Conservation (phyloP, 2,797 vertebrate genomes). For the Clarias platycephalus region DNA sequence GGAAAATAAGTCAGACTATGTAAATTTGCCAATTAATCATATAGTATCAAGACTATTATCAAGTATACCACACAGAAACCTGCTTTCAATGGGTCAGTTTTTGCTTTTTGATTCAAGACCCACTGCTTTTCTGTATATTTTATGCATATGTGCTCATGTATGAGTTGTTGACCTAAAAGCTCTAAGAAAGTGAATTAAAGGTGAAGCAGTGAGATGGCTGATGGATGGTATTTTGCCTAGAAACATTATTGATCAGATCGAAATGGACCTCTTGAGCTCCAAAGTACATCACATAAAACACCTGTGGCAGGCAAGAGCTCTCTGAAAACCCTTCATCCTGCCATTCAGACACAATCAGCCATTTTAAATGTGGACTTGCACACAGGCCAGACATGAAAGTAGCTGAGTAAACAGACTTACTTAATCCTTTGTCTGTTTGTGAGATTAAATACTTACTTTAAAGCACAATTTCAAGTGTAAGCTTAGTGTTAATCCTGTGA, state of each 20-base stretch:
- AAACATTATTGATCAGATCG: constrained; percentile 46
- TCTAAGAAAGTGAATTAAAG: constrained; percentile 19
- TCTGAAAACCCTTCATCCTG: constrained; percentile 16
- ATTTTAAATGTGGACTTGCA: constrained; percentile 27
- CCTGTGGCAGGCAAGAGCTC: constrained; percentile 27
- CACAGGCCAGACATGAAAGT: background rate
- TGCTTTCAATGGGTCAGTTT: too few relatives aligned
- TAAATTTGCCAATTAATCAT: background rate
- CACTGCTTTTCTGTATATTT: background rate
- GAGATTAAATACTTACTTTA: background rate
- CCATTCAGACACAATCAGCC: constrained; percentile 17
- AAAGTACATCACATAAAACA: constrained; percentile 39
- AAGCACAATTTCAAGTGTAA: background rate
- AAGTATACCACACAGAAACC: background rate
- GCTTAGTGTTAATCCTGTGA: background rate
- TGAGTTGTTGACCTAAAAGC: constrained; percentile 18
- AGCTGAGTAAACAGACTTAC: constrained; percentile 1
- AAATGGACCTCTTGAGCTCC: constrained; percentile 36
- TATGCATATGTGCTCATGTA: background rate
- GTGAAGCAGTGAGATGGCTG: constrained; percentile 7
- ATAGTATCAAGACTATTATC: background rate
- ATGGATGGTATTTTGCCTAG: constrained; percentile 34
- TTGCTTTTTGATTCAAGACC: background rate
- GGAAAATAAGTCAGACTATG: background rate
- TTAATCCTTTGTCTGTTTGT: background rate